Percentiles rank a stretch among this genome's conserved stretches.
phyloP scores from a whole-genome alignment of 2,113 vertebrate genomes.

The Piliocolobus tephrosceles region DNA sequence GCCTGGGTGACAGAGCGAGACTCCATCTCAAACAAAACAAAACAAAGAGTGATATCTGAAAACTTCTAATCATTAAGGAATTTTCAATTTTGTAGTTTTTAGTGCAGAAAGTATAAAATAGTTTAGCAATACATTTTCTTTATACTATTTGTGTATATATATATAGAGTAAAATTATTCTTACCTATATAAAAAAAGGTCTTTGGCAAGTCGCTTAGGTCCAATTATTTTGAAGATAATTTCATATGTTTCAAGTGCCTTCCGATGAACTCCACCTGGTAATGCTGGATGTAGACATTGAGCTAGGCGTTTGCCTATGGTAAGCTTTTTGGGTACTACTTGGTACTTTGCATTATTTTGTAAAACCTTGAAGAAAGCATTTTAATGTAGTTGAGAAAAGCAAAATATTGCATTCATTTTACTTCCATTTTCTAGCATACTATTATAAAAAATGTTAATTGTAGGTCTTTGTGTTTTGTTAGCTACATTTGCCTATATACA shows the following conservation, averaged over 20 bases:
- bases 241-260: conserved; percentile 99
- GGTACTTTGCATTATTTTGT: conserved; percentile 98
- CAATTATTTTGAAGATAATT: conserved; percentile 99
- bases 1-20: no score
- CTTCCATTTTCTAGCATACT: conserved; percentile 5
- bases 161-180: conserved; percentile 42
- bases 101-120: neutral
- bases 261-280: conserved; percentile 98
- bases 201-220: conserved; percentile 97
- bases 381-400: conserved; percentile 43
- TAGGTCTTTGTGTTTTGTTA: neutral
- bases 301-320: conserved; percentile 97
- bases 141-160: neutral
- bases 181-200: conserved; percentile 99
- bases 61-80: neutral
- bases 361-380: conserved; percentile 88
- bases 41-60: neutral
- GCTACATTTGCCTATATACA: neutral
- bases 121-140: neutral
- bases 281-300: conserved; percentile 98
- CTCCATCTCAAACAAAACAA: no score
- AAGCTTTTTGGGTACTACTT: conserved; percentile 97
- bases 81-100: neutral
- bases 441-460: conserved; percentile 11
- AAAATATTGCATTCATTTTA: conserved; percentile 36